Conservation (phyloP, 2,797 vertebrate genomes). For the Enteromius anoplus region DNA sequence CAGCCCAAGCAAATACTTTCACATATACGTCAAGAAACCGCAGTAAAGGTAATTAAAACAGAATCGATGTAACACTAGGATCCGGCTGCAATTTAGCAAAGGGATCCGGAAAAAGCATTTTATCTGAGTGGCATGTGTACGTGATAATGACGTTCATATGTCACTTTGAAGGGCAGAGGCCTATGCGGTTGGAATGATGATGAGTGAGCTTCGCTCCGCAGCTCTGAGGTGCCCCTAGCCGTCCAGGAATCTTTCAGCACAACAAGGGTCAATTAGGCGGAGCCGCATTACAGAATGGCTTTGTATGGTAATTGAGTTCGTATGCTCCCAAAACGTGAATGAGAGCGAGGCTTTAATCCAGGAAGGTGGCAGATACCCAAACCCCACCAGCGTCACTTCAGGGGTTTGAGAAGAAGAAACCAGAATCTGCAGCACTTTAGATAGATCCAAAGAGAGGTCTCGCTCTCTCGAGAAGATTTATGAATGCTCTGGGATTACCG, state of each 20-base stretch:
- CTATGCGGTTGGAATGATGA: slow-evolving; percentile 46
- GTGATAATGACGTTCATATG: slow-evolving; percentile 50
- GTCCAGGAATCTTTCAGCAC: slow-evolving; percentile 74
- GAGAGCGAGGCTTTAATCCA: slow-evolving; percentile 61
- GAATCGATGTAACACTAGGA: slow-evolving; percentile 36
- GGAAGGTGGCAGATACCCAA: slow-evolving; percentile 65
- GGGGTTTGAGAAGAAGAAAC: slow-evolving; percentile 47
- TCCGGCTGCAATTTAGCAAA: slow-evolving; percentile 25
- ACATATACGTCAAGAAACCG: slow-evolving; percentile 15
- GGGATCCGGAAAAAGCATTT: slow-evolving; percentile 29
- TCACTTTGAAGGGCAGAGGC: slow-evolving; percentile 39
- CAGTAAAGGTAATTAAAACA: slow-evolving; percentile 32
- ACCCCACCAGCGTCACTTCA: slow-evolving; percentile 50
- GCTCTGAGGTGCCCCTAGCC: slow-evolving; percentile 55
- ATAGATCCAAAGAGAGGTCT: slow-evolving; percentile 60
- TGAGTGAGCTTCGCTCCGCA: slow-evolving; percentile 20
- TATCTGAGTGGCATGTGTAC: slow-evolving; percentile 44
- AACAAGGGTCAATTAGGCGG: slow-evolving; percentile 68
- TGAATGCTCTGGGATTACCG: slow-evolving; percentile 54
- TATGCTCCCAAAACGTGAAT: slow-evolving; percentile 61
- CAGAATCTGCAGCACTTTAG: slow-evolving; percentile 49
- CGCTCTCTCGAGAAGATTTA: slow-evolving; percentile 65
- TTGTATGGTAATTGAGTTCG: slow-evolving; percentile 71
- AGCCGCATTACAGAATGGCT: slow-evolving; percentile 65
- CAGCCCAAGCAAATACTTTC: slow-evolving; percentile 8